Percentiles rank a stretch among this genome's conserved stretches.
Evolutionary conservation across 2,888 invertebrate genomes (phyloP).

Genomic region (Harpalus rufipes): DNA sequence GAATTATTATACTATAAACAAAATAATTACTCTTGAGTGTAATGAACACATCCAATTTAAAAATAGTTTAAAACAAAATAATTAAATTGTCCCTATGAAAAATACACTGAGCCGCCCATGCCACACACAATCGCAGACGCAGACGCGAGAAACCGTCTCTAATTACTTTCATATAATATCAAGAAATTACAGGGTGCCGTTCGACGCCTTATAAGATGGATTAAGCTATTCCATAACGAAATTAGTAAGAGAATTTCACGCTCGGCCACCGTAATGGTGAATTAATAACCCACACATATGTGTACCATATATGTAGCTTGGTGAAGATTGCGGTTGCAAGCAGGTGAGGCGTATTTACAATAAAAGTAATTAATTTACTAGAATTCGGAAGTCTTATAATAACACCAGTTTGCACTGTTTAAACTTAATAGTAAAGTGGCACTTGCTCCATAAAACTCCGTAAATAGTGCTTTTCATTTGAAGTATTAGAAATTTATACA

Average conservation of each 20-base stretch:
- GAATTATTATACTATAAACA: constrained; percentile 27
- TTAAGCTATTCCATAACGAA: constrained; percentile 61
- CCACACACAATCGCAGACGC: constrained; percentile 29
- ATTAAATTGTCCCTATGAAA: constrained; percentile 43
- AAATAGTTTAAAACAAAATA: constrained; percentile 43
- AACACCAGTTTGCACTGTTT: no score
- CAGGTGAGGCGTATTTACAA: no score
- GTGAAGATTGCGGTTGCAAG: no score
- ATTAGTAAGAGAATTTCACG: constrained; percentile 61
- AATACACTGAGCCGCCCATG: constrained; percentile 49
- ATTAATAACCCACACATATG: constrained; percentile 30
- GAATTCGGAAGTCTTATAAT: no score
- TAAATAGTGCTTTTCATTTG: no score
- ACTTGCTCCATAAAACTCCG: no score
- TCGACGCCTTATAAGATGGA: constrained; percentile 58
- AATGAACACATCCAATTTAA: constrained; percentile 37
- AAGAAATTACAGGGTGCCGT: constrained; percentile 61
- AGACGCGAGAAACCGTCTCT: constrained; percentile 41
- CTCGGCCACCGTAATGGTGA: constrained; percentile 56
- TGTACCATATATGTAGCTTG: no score
- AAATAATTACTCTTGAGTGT: constrained; percentile 11
- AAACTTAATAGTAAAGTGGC: no score
- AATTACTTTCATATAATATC: constrained; percentile 60
- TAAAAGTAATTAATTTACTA: no score
- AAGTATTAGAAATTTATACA: no score